Conservation (phyloP, 23 tunicate genomes). For the Styela plicata region DNA sequence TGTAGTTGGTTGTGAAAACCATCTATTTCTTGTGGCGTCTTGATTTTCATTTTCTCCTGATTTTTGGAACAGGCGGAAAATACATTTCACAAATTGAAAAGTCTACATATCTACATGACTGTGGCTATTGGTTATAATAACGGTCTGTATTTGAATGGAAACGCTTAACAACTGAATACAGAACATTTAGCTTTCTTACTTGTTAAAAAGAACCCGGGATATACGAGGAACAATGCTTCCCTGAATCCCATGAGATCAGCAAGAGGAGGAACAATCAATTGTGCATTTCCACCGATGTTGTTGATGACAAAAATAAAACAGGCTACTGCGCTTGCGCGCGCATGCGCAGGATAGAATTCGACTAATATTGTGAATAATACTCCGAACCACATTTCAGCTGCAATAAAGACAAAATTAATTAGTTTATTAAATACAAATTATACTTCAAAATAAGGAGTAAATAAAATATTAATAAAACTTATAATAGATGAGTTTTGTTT, state of each 20-base stretch:
- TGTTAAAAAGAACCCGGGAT: slow-evolving; percentile 52
- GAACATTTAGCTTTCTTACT: slow-evolving; percentile 32
- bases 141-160: neutral
- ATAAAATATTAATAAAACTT: too few relatives aligned
- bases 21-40: too few relatives aligned
- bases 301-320: slow-evolving; percentile 77
- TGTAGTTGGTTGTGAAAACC: too few relatives aligned
- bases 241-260: slow-evolving; percentile 36
- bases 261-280: slow-evolving; percentile 43
- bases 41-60: too few relatives aligned
- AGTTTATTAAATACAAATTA: too few relatives aligned
- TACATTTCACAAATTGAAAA: too few relatives aligned
- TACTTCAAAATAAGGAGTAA: too few relatives aligned
- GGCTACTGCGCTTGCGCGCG: slow-evolving; percentile 63
- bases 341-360: slow-evolving; percentile 52
- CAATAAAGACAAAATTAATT: too few relatives aligned
- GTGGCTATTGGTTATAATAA: neutral
- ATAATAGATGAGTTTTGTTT: too few relatives aligned
- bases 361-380: slow-evolving; percentile 74
- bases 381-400: slow-evolving; percentile 98
- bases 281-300: slow-evolving; percentile 58
- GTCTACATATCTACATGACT: neutral
- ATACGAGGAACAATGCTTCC: slow-evolving; percentile 36
- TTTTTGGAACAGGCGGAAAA: too few relatives aligned
- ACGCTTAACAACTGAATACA: neutral